Percentiles rank a stretch among this genome's conserved stretches.
phyloP scores from a whole-genome alignment of 2,113 vertebrate species.

The Labrus mixtus region DNA sequence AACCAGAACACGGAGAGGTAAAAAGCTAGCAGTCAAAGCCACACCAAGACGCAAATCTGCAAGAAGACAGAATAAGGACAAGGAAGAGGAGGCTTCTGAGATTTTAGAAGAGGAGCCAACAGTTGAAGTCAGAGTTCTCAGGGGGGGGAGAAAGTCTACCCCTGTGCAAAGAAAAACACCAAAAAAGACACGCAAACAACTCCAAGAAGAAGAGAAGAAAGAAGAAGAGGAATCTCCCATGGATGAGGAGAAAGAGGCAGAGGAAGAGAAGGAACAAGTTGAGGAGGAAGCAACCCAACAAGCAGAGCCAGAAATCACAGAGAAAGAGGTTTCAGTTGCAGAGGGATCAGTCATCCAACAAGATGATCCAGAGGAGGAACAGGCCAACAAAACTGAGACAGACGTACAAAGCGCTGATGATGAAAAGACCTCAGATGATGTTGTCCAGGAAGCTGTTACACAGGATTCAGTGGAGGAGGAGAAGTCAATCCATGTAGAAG shows the following conservation, averaged over 20 bases:
- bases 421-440: neutral
- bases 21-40: slow-evolving; percentile 5
- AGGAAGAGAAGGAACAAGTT: neutral
- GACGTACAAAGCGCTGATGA: neutral
- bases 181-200: slow-evolving; percentile 27
- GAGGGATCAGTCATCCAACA: neutral
- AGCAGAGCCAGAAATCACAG: neutral
- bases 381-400: neutral
- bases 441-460: neutral
- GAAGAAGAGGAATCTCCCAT: neutral
- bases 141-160: slow-evolving; percentile 26
- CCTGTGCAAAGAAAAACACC: neutral
- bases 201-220: too few species aligned
- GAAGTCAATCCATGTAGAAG: neutral
- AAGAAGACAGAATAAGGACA: neutral
- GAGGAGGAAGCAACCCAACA: neutral
- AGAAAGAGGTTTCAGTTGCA: neutral
- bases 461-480: neutral
- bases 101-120: neutral
- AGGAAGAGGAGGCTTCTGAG: neutral
- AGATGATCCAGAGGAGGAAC: neutral
- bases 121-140: slow-evolving; percentile 10
- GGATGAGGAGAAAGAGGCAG: neutral
- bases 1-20: slow-evolving; percentile 23
- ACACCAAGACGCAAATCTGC: slow-evolving; percentile 5